Conservation (phyloP, 2,888 invertebrate species). For the Schizaphis graminum region DNA sequence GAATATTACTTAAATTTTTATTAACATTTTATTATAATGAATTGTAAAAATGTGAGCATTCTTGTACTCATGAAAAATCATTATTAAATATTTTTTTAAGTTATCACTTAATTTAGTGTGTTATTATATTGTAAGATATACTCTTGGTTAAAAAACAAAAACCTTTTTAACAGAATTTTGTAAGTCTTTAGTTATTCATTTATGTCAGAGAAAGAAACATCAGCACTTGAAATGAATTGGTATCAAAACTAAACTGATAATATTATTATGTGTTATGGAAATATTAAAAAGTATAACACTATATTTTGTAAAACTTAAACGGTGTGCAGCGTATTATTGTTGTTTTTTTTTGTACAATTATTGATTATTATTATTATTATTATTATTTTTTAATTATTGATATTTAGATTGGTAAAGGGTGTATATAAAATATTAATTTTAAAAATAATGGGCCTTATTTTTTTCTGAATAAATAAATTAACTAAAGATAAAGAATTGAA, state of each 20-base stretch:
- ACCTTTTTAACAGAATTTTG: conserved; percentile 39
- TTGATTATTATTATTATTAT: neutral
- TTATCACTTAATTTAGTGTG: conserved; percentile 25
- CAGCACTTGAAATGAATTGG: neutral
- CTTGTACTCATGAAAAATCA: conserved; percentile 24
- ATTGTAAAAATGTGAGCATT: conserved; percentile 42
- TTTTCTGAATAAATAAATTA: conserved; percentile 35
- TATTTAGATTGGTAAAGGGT: conserved; percentile 40
- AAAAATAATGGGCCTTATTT: conserved; percentile 35
- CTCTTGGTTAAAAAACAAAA: conserved; percentile 17
- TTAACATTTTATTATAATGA: conserved; percentile 27
- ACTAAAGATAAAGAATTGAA: conserved; percentile 9
- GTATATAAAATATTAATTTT: conserved; percentile 20
- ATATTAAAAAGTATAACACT: conserved; percentile 38
- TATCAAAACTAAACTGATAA: neutral
- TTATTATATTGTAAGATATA: conserved; percentile 52
- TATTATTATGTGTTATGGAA: neutral
- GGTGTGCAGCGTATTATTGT: conserved; percentile 46
- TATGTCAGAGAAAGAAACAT: neutral
- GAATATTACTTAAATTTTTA: conserved; percentile 36
- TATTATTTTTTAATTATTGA: conserved; percentile 27
- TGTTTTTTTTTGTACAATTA: conserved; percentile 41
- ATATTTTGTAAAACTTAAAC: conserved; percentile 20
- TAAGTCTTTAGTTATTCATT: conserved; percentile 19
- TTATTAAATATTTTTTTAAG: conserved; percentile 60